Evolutionary conservation across 2,797 vertebrate genomes (phyloP).

Genomic region (Lacerta agilis): DNA sequence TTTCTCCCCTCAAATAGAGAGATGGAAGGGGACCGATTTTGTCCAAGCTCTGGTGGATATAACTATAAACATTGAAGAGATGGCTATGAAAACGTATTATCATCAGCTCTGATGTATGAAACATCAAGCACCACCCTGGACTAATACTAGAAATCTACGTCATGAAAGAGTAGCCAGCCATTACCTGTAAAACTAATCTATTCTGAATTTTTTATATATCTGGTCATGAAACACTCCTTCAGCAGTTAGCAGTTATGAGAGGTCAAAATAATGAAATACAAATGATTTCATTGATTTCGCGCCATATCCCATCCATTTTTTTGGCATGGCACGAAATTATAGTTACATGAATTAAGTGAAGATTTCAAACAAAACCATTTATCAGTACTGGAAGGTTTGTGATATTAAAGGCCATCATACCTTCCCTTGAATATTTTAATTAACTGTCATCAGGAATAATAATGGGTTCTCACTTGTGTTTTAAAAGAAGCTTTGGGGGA

Average conservation of each 20-base stretch:
- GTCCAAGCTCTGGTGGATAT: not conserved
- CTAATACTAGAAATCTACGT: not conserved
- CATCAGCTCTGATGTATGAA: not conserved
- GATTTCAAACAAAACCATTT: conserved; percentile 1
- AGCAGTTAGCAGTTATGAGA: not conserved
- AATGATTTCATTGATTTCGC: conserved; percentile 20
- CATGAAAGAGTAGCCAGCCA: not conserved
- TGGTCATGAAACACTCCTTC: not conserved
- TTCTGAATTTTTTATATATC: not conserved
- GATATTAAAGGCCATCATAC: conserved; percentile 13
- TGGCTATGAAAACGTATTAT: not conserved
- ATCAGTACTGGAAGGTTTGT: not conserved
- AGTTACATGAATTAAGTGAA: conserved; percentile 10
- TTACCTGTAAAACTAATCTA: not conserved
- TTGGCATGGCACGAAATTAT: conserved; percentile 12
- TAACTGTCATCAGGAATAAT: conserved; percentile 34
- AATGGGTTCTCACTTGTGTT: not conserved
- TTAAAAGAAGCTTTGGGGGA: not conserved
- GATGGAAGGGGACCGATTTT: not conserved
- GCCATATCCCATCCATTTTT: conserved; percentile 6
- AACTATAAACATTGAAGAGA: not conserved
- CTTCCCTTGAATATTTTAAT: conserved; percentile 15
- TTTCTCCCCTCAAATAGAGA: not conserved
- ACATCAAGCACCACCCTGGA: not conserved
- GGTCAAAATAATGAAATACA: not conserved